Evolutionary conservation across 2,888 invertebrate genomes (phyloP).

Genomic region (Xanthorhoe designata): DNA sequence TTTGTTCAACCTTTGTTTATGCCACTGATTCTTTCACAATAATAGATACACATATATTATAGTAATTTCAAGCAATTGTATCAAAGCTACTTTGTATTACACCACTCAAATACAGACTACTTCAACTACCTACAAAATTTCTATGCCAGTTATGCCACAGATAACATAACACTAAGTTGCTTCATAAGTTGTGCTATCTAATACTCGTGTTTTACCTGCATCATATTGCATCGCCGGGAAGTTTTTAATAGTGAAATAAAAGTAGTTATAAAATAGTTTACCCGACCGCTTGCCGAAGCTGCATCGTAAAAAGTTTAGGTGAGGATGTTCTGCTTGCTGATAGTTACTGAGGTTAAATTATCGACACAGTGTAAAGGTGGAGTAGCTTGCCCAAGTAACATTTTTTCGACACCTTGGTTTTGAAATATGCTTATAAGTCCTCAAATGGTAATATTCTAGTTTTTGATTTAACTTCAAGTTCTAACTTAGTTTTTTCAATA

Average conservation of each 20-base stretch:
- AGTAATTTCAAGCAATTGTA: no score
- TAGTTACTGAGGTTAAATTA: constrained; percentile 16
- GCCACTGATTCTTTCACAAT: no score
- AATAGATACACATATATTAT: no score
- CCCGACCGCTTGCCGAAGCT: constrained; percentile 51
- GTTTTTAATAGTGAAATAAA: constrained; percentile 69
- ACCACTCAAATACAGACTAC: neutral
- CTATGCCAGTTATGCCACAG: constrained; percentile 2
- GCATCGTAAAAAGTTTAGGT: constrained; percentile 64
- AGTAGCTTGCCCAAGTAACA: neutral
- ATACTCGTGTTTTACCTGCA: constrained; percentile 19
- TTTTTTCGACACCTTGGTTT: no score
- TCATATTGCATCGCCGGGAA: constrained; percentile 52
- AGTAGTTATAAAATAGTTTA: constrained; percentile 71
- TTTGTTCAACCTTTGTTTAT: no score
- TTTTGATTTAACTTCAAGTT: no score
- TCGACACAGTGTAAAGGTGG: neutral
- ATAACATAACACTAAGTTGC: no score
- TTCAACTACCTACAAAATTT: constrained; percentile 16
- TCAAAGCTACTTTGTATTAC: no score
- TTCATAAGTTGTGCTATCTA: constrained; percentile 7
- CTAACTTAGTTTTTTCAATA: no score
- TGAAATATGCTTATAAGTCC: no score
- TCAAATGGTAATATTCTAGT: no score
- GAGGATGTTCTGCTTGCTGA: constrained; percentile 47